Conservation (phyloP, 2,797 vertebrate genomes). For the Crotalus adamanteus region DNA sequence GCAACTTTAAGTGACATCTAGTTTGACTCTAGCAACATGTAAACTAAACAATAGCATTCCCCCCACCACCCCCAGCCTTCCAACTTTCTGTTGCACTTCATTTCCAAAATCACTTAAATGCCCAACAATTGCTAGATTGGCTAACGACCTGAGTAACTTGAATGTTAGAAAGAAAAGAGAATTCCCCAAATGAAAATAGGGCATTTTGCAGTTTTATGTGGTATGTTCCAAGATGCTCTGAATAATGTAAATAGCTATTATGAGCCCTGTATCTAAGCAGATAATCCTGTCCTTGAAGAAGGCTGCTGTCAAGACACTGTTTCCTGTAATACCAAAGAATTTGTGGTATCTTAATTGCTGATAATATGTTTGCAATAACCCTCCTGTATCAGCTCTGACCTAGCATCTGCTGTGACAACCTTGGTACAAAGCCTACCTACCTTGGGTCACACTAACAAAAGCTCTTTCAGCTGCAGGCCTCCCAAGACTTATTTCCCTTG, state of each 20-base stretch:
- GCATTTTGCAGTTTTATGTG: background rate
- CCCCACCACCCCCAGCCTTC: background rate
- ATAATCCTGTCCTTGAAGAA: slow-evolving; percentile 25
- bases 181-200: background rate
- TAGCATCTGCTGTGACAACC: slow-evolving; percentile 1
- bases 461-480: background rate
- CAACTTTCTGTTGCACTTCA: background rate
- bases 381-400: background rate
- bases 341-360: slow-evolving; percentile 40
- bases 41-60: background rate
- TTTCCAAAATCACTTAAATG: background rate
- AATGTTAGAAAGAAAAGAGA: background rate
- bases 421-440: background rate
- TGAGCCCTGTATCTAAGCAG: background rate
- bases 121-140: background rate
- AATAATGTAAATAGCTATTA: slow-evolving; percentile 3
- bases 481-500: background rate
- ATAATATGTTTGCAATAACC: slow-evolving; percentile 17
- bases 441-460: background rate
- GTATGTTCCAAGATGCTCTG: slow-evolving; percentile 14
- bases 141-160: background rate
- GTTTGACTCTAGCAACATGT: background rate
- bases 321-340: slow-evolving; percentile 32
- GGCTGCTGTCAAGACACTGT: slow-evolving; percentile 28
- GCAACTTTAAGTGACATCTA: background rate